Evolutionary conservation across 2,113 vertebrate genomes (phyloP).

Genomic region (Apus apus): DNA sequence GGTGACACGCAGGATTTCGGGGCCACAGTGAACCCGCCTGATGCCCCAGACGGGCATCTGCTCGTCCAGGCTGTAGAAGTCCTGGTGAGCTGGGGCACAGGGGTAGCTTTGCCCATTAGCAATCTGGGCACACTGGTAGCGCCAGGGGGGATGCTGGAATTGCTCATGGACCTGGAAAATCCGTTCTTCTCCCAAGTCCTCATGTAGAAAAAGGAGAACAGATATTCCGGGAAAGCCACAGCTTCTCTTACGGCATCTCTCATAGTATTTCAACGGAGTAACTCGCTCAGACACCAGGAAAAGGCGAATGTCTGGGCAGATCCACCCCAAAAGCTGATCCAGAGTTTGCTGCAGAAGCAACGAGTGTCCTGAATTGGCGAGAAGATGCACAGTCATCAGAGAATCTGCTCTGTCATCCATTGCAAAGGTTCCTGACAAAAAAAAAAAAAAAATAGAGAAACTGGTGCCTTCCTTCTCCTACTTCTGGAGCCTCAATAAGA

Average conservation of each 20-base stretch:
- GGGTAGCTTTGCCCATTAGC: conserved; percentile 21
- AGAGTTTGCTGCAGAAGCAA: conserved; percentile 85
- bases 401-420: conserved; percentile 69
- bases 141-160: conserved; percentile 89
- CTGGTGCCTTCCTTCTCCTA: not conserved
- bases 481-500: not conserved
- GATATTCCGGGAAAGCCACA: conserved; percentile 86
- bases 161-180: conserved; percentile 85
- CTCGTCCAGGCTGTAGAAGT: conserved; percentile 87
- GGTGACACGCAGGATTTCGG: conserved; percentile 87
- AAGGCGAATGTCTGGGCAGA: conserved; percentile 82
- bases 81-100: conserved; percentile 74
- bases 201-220: conserved; percentile 87
- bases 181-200: conserved; percentile 84
- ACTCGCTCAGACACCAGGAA: conserved; percentile 89
- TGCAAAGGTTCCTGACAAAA: conserved; percentile 31
- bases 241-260: conserved; percentile 55
- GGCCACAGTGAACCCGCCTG: conserved; percentile 80
- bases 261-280: conserved; percentile 64
- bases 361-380: conserved; percentile 83
- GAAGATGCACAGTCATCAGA: conserved; percentile 86
- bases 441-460: not conserved
- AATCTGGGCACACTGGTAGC: conserved; percentile 76
- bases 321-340: conserved; percentile 82
- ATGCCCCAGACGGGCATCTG: conserved; percentile 93